Evolutionary conservation across 2,797 vertebrate genomes (phyloP), one percentile per base, ranked within the genome.

Genomic region (Danio albolineatus): DNA sequence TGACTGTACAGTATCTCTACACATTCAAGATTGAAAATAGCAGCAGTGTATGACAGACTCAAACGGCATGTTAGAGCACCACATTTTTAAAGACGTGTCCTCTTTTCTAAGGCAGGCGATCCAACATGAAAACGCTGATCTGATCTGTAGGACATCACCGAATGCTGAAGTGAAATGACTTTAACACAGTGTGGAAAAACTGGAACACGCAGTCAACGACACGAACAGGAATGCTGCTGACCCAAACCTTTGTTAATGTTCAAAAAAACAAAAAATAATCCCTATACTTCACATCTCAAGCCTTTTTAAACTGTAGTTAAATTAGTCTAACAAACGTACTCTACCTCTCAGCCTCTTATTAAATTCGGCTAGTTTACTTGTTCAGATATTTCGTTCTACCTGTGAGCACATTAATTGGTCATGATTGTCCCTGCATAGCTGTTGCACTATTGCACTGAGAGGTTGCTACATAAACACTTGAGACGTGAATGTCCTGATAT

Each of bases 11-110:
- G 71, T 78, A 80, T 84, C 51, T 84, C 64, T 84, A 82, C 77
- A 87, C 84, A 87, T 85, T 87, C 82, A 87, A 84, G 69, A 84
- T 54, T 85, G 62, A 84, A 70, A 84, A 85, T 87, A 87, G 86
- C 86, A 87, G 86, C 86, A 87, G 67, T 84, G 73, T 76, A 81
- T 75, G 81, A 80, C 83, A 76, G 76, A 87, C 84, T 85, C 78
- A 60, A 85, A 85, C 82, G 67, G 67, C 61, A 81, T 53, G 84
- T 80, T 85, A 82, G 84, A 87, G 86, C 86, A 87, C 86, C 84
- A 83, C 72, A 79, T 84, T 79, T 83, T 43, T 80, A 39, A 74
- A 83, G 66, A 78, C 70, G 48, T 62, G 19, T 81, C 60, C 82
- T 80, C 78, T 76, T 56, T 59, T 83, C 81, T 76, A 79, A 73